A percentile compares a stretch with the other conserved stretches of the same genome.
phyloP scores from a whole-genome alignment of 2,797 vertebrate species.

The Dipus sagitta region DNA sequence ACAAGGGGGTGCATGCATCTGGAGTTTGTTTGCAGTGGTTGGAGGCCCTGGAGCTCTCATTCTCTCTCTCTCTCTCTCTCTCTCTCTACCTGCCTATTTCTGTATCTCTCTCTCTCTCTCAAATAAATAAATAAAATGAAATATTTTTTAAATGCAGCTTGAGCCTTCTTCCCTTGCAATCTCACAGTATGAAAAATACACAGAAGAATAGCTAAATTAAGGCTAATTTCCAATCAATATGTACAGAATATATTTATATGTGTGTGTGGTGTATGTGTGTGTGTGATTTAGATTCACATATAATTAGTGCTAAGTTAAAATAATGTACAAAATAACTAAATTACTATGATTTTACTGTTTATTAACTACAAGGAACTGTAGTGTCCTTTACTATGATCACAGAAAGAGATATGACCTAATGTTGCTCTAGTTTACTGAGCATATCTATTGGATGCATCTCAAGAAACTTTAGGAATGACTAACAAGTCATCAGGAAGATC shows the following conservation, averaged over 20 bases:
- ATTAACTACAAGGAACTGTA: too few species aligned
- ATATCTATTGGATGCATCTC: not conserved
- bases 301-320: too few species aligned
- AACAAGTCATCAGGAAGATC: not conserved
- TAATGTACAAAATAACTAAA: not conserved
- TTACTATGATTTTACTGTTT: not conserved
- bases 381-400: too few species aligned
- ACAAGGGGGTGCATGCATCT: too few species aligned
- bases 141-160: not conserved
- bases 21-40: too few species aligned
- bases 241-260: not conserved
- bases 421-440: not conserved
- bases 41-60: too few species aligned
- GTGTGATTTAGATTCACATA: not conserved
- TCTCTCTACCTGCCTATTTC: too few species aligned
- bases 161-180: not conserved
- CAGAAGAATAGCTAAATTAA: not conserved
- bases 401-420: not conserved
- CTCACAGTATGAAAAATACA: not conserved
- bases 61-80: too few species aligned
- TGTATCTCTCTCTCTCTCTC: too few species aligned
- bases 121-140: too few species aligned
- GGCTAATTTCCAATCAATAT: not conserved
- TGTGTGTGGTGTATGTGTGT: too few species aligned
- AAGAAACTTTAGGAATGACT: constrained; percentile 34